A percentile compares a stretch with the other conserved stretches of the same genome.
Conservation (phyloP, 2,797 vertebrate species). For the Peromyscus melanophrys region DNA sequence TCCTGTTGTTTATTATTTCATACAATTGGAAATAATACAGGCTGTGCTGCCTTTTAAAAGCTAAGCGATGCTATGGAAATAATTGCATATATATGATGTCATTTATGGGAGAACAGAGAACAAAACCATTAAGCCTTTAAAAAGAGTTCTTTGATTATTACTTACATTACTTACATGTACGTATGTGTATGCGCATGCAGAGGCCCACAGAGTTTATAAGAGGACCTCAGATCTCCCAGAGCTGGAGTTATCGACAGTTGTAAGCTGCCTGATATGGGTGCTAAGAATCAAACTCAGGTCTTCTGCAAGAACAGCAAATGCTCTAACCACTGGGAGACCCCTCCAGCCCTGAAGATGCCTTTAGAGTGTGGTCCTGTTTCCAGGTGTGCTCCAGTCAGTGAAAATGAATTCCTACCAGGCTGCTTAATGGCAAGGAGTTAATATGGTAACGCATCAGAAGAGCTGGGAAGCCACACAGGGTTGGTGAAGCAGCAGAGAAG, state of each 20-base stretch:
- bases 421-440: not conserved
- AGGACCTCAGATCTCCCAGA: not conserved
- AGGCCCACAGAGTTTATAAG: not conserved
- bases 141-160: not conserved
- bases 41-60: not conserved
- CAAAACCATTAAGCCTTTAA: not conserved
- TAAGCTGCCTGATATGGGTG: not conserved
- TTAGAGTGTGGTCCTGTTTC: not conserved
- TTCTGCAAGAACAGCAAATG: not conserved
- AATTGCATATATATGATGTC: not conserved
- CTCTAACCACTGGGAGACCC: not conserved
- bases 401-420: not conserved
- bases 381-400: not conserved
- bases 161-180: not conserved
- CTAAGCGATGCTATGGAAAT: not conserved
- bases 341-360: not conserved
- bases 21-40: not conserved
- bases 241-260: not conserved
- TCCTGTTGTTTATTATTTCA: slow-evolving; percentile 20
- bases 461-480: not conserved
- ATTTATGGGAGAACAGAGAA: not conserved
- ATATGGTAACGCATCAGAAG: not conserved
- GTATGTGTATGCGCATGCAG: too few species aligned
- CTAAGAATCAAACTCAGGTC: not conserved
- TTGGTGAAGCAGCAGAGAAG: not conserved